Evolutionary conservation across 2,113 vertebrate species (phyloP).

Genomic region (Plectropomus leopardus): DNA sequence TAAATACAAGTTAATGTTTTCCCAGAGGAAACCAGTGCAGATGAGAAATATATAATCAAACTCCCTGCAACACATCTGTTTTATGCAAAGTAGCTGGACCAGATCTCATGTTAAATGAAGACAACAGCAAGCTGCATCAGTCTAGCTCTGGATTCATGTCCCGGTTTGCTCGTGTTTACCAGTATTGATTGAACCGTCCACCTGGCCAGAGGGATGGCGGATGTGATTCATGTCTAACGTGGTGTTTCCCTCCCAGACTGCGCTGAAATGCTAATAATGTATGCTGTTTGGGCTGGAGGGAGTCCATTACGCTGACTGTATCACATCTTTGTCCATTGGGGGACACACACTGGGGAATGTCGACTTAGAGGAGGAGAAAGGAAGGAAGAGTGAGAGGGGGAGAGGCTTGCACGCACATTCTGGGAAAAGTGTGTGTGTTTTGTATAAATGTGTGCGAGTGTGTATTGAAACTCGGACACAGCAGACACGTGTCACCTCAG

Average conservation of each 20-base stretch:
- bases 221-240: slow-evolving; percentile 47
- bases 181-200: slow-evolving; percentile 49
- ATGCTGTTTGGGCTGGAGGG: slow-evolving; percentile 62
- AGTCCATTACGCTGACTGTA: slow-evolving; percentile 63
- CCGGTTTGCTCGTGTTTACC: slow-evolving; percentile 37
- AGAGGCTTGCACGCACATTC: slow-evolving; percentile 33
- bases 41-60: slow-evolving; percentile 47
- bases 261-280: slow-evolving; percentile 63
- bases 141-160: slow-evolving; percentile 1
- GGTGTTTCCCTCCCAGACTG: slow-evolving; percentile 44
- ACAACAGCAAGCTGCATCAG: neutral
- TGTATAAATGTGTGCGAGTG: slow-evolving; percentile 22
- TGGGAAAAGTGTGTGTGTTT: slow-evolving; percentile 33
- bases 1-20: slow-evolving; percentile 33
- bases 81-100: neutral
- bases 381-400: slow-evolving; percentile 46
- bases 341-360: slow-evolving; percentile 37
- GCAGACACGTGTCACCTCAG: slow-evolving; percentile 82
- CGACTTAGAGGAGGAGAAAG: slow-evolving; percentile 35
- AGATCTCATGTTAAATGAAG: neutral
- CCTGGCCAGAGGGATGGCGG: slow-evolving; percentile 42
- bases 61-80: slow-evolving; percentile 30
- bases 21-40: slow-evolving; percentile 40
- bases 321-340: slow-evolving; percentile 58
- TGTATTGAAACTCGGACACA: slow-evolving; percentile 66